Percentiles rank a stretch among this genome's conserved stretches.
Conservation (phyloP, 2,888 invertebrate genomes). For the Temnothorax unifasciatus region DNA sequence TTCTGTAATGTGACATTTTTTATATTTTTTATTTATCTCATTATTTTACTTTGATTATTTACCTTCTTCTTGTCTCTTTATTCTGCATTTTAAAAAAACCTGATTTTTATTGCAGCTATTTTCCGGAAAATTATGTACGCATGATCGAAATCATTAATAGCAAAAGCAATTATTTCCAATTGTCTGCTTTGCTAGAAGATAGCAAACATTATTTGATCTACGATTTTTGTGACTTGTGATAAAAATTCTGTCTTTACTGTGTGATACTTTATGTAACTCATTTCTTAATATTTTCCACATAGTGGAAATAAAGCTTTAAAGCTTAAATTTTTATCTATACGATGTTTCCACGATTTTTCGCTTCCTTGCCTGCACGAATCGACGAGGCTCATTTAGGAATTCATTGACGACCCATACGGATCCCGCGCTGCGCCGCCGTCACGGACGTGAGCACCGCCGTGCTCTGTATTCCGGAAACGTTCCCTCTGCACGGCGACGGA, state of each 20-base stretch:
- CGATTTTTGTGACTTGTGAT: not conserved
- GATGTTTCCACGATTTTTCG: constrained; percentile 48
- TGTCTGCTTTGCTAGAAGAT: not conserved
- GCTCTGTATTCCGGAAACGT: constrained; percentile 69
- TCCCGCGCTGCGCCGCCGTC: constrained; percentile 30
- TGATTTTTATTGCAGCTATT: constrained; percentile 32
- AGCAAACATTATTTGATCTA: not conserved
- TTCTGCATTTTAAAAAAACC: not conserved
- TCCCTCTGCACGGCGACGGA: constrained; percentile 44
- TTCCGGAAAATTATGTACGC: not conserved
- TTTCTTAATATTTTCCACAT: not conserved
- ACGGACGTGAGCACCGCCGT: constrained; percentile 27
- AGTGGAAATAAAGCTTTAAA: not conserved
- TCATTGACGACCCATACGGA: constrained; percentile 59
- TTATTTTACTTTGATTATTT: not conserved
- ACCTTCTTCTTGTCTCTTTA: not conserved
- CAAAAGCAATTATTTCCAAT: not conserved
- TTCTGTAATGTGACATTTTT: not conserved
- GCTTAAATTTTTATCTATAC: not conserved
- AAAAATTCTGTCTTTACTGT: not conserved
- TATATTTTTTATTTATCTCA: constrained; percentile 21
- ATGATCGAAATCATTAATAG: not conserved
- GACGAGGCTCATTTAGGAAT: constrained; percentile 60
- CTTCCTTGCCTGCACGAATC: constrained; percentile 39
- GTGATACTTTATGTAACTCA: not conserved